Percentiles rank a stretch among this genome's conserved stretches.
Conservation (phyloP, 2,113 vertebrate species). For the Hemiprocne comata region DNA sequence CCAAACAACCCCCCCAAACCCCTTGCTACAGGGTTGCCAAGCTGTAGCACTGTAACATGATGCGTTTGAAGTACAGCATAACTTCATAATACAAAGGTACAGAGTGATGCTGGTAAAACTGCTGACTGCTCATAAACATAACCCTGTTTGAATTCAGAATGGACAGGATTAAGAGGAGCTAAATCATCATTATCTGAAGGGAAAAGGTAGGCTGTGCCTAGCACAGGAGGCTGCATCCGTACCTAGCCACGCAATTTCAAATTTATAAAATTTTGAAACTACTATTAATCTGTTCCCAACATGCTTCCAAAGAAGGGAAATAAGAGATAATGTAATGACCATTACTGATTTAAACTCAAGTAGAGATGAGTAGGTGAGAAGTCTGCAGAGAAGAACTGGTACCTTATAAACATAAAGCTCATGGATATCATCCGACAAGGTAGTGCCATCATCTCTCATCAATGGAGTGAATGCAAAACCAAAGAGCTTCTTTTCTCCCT, state of each 20-base stretch:
- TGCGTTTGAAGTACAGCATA: not conserved
- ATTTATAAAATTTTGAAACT: not conserved
- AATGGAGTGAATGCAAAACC: slow-evolving; percentile 94
- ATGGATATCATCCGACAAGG: slow-evolving; percentile 92
- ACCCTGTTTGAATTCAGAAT: not conserved
- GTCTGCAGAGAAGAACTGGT: not conserved
- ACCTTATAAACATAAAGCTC: slow-evolving; percentile 98
- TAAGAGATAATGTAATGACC: not conserved
- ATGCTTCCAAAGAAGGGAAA: not conserved
- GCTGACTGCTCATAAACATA: not conserved
- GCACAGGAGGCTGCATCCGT: not conserved
- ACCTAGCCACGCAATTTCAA: not conserved
- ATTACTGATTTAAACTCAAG: not conserved
- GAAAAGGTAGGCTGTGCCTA: not conserved
- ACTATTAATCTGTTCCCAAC: not conserved
- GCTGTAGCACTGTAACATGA: not conserved
- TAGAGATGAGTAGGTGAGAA: not conserved
- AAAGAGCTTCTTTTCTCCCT: slow-evolving; percentile 96
- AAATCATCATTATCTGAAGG: not conserved
- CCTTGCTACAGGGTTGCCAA: not conserved
- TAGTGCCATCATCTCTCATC: slow-evolving; percentile 97
- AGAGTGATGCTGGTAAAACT: not conserved
- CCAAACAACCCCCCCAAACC: fast-evolving
- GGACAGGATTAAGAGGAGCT: not conserved
- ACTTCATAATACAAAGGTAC: not conserved